Evolutionary conservation across 2,113 vertebrate genomes (phyloP).

Genomic region (Mobula hypostoma): DNA sequence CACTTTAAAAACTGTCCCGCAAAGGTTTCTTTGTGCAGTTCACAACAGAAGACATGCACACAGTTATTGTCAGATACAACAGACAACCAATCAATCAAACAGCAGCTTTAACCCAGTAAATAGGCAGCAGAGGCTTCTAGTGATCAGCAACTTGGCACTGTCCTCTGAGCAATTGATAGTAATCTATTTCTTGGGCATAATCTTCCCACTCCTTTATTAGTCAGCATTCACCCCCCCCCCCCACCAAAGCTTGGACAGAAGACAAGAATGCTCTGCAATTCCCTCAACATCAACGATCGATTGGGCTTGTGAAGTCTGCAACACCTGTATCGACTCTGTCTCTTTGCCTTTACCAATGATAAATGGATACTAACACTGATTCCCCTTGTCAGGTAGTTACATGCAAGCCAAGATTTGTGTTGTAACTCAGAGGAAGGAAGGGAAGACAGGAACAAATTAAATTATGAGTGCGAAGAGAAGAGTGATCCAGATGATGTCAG

Average conservation of each 20-base stretch:
- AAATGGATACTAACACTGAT: background rate
- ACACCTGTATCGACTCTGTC: background rate
- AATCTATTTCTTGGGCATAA: background rate
- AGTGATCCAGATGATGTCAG: background rate
- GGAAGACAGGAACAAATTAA: background rate
- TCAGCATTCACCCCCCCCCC: background rate
- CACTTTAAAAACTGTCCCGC: too few species aligned
- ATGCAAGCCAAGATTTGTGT: background rate
- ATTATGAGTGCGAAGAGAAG: background rate
- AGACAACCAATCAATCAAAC: too few species aligned
- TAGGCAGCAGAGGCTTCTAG: background rate
- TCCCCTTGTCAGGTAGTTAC: background rate
- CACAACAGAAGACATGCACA: too few species aligned
- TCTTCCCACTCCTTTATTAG: background rate
- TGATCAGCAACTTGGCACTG: background rate
- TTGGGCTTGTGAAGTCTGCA: background rate
- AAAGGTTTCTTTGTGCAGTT: too few species aligned
- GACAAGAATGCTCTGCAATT: background rate
- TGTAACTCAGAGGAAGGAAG: background rate
- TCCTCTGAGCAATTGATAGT: background rate
- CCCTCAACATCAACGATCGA: background rate
- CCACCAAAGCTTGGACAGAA: background rate
- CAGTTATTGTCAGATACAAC: too few species aligned
- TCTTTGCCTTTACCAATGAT: background rate
- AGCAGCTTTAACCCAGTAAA: too few species aligned